Evolutionary conservation across 2,113 vertebrate species (phyloP).

Genomic region (Pica pica): DNA sequence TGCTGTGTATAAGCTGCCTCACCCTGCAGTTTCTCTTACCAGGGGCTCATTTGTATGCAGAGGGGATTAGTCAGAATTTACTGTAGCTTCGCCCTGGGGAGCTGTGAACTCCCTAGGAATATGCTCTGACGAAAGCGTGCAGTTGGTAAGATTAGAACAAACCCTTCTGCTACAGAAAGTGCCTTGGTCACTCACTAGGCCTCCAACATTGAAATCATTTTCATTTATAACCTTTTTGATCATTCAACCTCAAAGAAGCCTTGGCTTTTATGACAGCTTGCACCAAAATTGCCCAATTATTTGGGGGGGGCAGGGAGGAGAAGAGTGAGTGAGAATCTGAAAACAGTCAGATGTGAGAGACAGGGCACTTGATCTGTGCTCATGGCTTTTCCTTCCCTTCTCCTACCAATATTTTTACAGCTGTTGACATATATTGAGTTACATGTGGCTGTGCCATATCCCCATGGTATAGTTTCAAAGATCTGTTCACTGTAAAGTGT

Average conservation of each 20-base stretch:
- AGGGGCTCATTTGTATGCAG: constrained; percentile 90
- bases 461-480: constrained; percentile 78
- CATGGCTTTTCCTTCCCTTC: constrained; percentile 70
- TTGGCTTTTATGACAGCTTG: constrained; percentile 76
- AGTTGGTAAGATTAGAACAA: constrained; percentile 84
- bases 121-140: constrained; percentile 79
- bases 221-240: constrained; percentile 86
- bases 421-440: constrained; percentile 92
- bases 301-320: constrained; percentile 11
- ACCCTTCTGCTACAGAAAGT: constrained; percentile 75
- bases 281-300: constrained; percentile 81
- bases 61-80: constrained; percentile 93
- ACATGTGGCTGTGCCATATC: constrained; percentile 83
- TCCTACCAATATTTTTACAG: constrained; percentile 86
- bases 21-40: constrained; percentile 74
- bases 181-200: constrained; percentile 79
- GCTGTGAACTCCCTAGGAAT: constrained; percentile 82
- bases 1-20: constrained; percentile 61
- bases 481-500: constrained; percentile 87
- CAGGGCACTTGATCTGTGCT: constrained; percentile 73
- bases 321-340: constrained; percentile 58
- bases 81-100: constrained; percentile 85
- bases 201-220: constrained; percentile 77
- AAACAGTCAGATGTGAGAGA: constrained; percentile 73
- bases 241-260: constrained; percentile 82